phyloP scores from a whole-genome alignment of 2,888 invertebrate genomes.

The Hofmannophila pseudospretella region DNA sequence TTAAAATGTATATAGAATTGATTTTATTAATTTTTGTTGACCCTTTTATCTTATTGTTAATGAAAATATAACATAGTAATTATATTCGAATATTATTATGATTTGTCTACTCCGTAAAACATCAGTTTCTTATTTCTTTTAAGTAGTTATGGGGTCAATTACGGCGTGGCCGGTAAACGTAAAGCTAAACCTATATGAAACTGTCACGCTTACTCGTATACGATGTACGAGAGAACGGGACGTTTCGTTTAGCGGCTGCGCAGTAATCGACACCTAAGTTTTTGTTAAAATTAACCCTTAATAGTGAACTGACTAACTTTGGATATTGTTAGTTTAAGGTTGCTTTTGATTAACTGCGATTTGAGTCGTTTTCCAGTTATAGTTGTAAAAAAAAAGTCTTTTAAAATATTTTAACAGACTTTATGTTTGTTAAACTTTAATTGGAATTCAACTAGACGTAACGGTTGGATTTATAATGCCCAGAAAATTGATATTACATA shows the following conservation, averaged over 20 bases:
- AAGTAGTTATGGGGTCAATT: slow-evolving; percentile 48
- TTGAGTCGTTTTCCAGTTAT: slow-evolving; percentile 30
- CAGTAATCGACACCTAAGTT: no score
- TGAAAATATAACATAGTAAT: slow-evolving; percentile 38
- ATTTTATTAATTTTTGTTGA: slow-evolving; percentile 55
- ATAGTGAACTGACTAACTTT: slow-evolving; percentile 55
- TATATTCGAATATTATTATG: slow-evolving; percentile 53
- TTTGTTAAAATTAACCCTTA: slow-evolving; percentile 47
- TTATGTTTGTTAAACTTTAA: neutral
- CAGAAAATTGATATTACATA: slow-evolving; percentile 54
- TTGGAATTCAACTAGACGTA: neutral
- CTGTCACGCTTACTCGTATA: no score
- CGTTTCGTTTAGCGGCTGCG: no score
- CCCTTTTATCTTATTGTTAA: slow-evolving; percentile 53
- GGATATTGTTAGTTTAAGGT: slow-evolving; percentile 29
- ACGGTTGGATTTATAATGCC: slow-evolving; percentile 21
- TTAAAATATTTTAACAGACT: no score
- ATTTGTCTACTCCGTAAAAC: slow-evolving; percentile 32
- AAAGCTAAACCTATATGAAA: no score
- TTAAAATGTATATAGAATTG: slow-evolving; percentile 63
- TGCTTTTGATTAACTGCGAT: slow-evolving; percentile 44
- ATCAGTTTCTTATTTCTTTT: slow-evolving; percentile 34
- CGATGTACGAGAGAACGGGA: no score
- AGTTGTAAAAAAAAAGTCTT: slow-evolving; percentile 9
- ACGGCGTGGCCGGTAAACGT: no score